Percentiles rank a stretch among this genome's conserved stretches.
Conservation (phyloP, 2,888 invertebrate species). For the Orthonevra nobilis region DNA sequence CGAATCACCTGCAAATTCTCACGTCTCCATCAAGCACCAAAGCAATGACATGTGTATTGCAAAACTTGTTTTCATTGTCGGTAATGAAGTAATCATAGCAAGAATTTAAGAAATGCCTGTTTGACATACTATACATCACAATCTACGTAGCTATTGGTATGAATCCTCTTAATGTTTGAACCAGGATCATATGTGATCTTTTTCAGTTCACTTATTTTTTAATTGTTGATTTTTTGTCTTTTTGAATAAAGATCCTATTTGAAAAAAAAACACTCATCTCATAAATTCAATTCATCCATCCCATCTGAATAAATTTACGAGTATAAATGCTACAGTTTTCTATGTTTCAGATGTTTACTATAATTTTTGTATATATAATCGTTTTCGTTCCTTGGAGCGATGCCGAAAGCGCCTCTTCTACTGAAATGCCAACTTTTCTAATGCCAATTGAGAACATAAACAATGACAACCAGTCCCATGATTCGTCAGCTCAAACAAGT, state of each 20-base stretch:
- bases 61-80: slow-evolving; percentile 27
- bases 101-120: too few relatives aligned
- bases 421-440: slow-evolving; percentile 26
- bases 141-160: slow-evolving; percentile 7
- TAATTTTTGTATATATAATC: too few relatives aligned
- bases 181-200: not conserved
- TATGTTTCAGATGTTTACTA: too few relatives aligned
- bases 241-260: too few relatives aligned
- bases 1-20: slow-evolving; percentile 6
- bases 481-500: slow-evolving; percentile 20
- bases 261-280: too few relatives aligned
- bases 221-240: not conserved
- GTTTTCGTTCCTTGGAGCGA: too few relatives aligned
- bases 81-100: slow-evolving; percentile 15
- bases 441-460: not conserved
- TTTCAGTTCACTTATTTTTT: not conserved
- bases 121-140: too few relatives aligned
- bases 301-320: too few relatives aligned
- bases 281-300: too few relatives aligned
- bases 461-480: not conserved
- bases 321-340: too few relatives aligned
- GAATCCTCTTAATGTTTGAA: slow-evolving; percentile 2
- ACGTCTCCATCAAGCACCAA: not conserved
- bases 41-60: slow-evolving; percentile 24
- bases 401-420: not conserved